Evolutionary conservation across 1,140 invertebrate genomes (phyloP).

Genomic region (Platorchestia sp.): DNA sequence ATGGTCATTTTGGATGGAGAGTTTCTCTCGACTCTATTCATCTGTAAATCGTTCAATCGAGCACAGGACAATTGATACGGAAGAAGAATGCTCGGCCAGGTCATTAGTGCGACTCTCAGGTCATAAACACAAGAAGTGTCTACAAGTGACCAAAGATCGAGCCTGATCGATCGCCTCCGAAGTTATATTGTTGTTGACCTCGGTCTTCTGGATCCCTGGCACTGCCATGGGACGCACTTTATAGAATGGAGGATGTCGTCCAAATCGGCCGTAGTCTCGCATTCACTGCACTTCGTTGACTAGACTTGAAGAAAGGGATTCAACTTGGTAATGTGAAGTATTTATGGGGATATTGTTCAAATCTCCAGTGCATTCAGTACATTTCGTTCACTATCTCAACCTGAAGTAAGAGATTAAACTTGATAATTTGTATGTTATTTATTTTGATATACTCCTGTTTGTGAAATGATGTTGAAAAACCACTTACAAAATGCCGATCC

Average conservation of each 20-base stretch:
- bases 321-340: too few relatives aligned
- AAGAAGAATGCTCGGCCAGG: constrained; percentile 16
- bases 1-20: neutral
- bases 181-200: neutral
- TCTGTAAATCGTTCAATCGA: neutral
- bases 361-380: too few relatives aligned
- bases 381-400: too few relatives aligned
- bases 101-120: constrained; percentile 27
- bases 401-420: too few relatives aligned
- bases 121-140: constrained; percentile 30
- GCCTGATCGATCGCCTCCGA: neutral
- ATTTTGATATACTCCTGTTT: too few relatives aligned
- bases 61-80: neutral
- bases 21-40: constrained; percentile 7
- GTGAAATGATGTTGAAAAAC: too few relatives aligned
- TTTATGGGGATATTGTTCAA: too few relatives aligned
- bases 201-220: neutral
- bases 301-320: neutral
- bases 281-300: neutral
- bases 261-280: neutral
- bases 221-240: neutral
- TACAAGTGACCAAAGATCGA: neutral
- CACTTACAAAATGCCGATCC: too few relatives aligned
- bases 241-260: neutral
- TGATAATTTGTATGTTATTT: too few relatives aligned